Evolutionary conservation across 1,140 invertebrate species (phyloP).

Genomic region (Proctacanthus coquilletti): DNA sequence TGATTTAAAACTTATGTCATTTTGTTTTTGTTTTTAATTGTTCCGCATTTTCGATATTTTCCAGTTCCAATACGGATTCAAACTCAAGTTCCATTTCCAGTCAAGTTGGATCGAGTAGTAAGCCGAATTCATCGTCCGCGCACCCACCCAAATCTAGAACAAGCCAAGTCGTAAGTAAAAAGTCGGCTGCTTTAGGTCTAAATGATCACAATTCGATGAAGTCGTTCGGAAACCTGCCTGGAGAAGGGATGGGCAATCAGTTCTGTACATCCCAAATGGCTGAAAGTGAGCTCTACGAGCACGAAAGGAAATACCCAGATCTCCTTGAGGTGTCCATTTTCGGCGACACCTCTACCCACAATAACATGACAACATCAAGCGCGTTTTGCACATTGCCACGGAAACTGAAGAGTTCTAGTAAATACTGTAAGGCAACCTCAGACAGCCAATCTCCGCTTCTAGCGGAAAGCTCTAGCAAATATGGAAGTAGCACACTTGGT

Average conservation of each 20-base stretch:
- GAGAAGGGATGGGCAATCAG: too few relatives aligned
- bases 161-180: neutral
- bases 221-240: neutral
- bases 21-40: neutral
- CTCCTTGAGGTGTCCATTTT: slow-evolving; percentile 46
- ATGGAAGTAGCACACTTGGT: slow-evolving; percentile 26
- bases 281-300: slow-evolving; percentile 40
- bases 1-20: neutral
- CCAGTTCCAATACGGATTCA: slow-evolving; percentile 15
- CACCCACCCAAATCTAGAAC: neutral
- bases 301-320: slow-evolving; percentile 48
- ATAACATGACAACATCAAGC: slow-evolving; percentile 17
- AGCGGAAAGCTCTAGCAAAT: slow-evolving; percentile 26
- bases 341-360: slow-evolving; percentile 24
- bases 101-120: too few relatives aligned
- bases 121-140: neutral
- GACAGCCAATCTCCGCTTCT: slow-evolving; percentile 54
- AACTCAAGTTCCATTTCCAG: slow-evolving; percentile 25
- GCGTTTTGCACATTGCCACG: slow-evolving; percentile 45
- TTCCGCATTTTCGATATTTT: neutral
- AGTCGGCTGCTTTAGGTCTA: neutral
- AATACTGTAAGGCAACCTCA: slow-evolving; percentile 35
- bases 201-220: neutral
- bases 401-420: slow-evolving; percentile 30
- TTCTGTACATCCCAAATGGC: slow-evolving; percentile 30